Percentiles rank a stretch among this genome's conserved stretches.
Conservation (phyloP, 1,140 invertebrate species). For the Ptiloglossa arizonensis region DNA sequence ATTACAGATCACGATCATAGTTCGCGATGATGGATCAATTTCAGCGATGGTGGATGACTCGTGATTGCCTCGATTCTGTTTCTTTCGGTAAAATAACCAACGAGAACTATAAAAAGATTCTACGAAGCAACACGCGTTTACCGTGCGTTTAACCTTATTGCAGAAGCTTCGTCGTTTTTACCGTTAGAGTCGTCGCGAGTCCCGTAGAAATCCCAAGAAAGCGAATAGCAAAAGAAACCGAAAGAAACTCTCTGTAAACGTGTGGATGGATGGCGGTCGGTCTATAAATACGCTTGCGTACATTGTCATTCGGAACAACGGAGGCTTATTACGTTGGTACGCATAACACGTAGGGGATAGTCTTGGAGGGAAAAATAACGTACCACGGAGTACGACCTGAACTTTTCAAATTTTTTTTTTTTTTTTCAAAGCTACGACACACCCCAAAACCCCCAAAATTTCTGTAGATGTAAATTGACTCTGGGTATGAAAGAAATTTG, state of each 20-base stretch:
- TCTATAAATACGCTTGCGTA: slow-evolving; percentile 56
- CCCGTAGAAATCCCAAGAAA: slow-evolving; percentile 17
- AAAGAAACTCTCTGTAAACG: slow-evolving; percentile 20
- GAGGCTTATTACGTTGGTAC: slow-evolving; percentile 46
- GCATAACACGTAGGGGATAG: slow-evolving; percentile 45
- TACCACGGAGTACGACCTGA: background rate
- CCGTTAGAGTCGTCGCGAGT: slow-evolving; percentile 25
- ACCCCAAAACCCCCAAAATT: background rate
- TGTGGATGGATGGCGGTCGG: slow-evolving; percentile 34
- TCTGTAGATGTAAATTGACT: background rate
- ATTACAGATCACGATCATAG: too few relatives aligned
- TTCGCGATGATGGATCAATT: too few relatives aligned
- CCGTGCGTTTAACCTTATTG: slow-evolving; percentile 10
- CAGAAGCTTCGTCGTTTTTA: slow-evolving; percentile 11
- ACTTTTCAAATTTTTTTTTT: too few relatives aligned
- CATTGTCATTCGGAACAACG: slow-evolving; percentile 55
- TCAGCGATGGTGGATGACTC: too few relatives aligned
- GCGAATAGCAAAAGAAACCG: slow-evolving; percentile 23
- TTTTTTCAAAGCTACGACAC: slow-evolving; percentile 13
- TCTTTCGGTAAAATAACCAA: too few relatives aligned
- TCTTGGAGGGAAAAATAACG: slow-evolving; percentile 21
- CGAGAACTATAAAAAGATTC: background rate
- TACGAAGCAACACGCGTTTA: background rate
- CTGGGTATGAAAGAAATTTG: too few relatives aligned
- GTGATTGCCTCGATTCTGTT: too few relatives aligned